phyloP scores from a whole-genome alignment of 2,113 vertebrate genomes.

The Seriola dumerili region DNA sequence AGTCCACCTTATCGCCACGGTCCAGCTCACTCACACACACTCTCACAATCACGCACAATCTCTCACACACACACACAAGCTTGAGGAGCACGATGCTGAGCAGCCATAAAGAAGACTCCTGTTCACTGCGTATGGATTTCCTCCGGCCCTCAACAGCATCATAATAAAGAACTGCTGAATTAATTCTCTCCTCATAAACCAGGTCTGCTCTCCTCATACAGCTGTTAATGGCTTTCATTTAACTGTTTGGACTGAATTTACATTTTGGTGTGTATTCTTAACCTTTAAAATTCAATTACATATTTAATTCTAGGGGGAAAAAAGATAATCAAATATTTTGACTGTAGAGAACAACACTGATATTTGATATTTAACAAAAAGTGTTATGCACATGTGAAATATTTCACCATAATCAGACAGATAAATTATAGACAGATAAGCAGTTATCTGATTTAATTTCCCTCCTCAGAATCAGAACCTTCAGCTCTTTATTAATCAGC shows the following conservation, averaged over 20 bases:
- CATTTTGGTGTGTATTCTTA: neutral
- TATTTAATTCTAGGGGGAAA: too few relatives aligned
- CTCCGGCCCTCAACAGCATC: neutral
- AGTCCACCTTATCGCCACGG: constrained; percentile 46
- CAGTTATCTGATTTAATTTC: constrained; percentile 2
- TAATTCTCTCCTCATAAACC: neutral
- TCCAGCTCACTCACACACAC: constrained; percentile 37
- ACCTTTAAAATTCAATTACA: too few relatives aligned
- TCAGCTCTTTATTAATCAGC: constrained; percentile 44
- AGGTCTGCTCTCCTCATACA: neutral
- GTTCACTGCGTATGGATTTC: constrained; percentile 56
- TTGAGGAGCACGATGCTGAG: neutral
- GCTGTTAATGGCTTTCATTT: neutral
- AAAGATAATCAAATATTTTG: too few relatives aligned
- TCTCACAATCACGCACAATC: too few relatives aligned
- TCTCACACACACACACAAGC: neutral
- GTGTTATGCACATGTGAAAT: neutral
- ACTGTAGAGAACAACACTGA: neutral
- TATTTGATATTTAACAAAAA: too few relatives aligned
- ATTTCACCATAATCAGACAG: neutral
- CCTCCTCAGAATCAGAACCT: neutral
- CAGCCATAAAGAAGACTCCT: constrained; percentile 9
- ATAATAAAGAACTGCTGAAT: neutral
- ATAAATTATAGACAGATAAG: neutral
- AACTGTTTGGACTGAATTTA: neutral